phyloP scores from a whole-genome alignment of 2,797 vertebrate genomes.

The Glossophaga mutica region DNA sequence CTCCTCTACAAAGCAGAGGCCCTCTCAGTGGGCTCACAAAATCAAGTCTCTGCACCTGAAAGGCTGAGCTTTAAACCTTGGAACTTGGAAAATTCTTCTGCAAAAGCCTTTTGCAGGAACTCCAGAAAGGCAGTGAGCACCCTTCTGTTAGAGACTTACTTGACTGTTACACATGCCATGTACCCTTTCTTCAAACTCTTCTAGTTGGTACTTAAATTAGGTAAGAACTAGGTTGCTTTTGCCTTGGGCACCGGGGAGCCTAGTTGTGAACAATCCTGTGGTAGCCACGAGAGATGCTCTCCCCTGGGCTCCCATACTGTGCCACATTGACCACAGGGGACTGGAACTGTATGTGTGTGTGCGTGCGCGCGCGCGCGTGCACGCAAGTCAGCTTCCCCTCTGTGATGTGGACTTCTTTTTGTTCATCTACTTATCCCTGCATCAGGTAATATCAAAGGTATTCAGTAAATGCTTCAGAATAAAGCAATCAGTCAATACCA shows the following conservation, averaged over 20 bases:
- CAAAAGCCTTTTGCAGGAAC: neutral
- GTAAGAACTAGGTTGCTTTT: neutral
- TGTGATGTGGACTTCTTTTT: neutral
- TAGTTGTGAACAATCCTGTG: neutral
- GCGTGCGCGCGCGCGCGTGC: too few species aligned
- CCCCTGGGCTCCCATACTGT: neutral
- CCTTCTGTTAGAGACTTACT: neutral
- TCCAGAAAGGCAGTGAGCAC: neutral
- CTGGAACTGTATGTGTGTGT: neutral
- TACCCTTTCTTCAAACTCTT: neutral
- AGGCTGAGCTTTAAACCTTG: neutral
- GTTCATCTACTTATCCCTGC: neutral
- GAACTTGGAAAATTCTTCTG: neutral
- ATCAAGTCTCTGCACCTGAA: neutral
- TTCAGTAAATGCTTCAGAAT: neutral
- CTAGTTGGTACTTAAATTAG: neutral
- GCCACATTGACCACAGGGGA: neutral
- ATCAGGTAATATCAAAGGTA: neutral
- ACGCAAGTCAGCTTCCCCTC: neutral
- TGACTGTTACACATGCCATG: neutral
- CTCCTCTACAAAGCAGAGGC: neutral
- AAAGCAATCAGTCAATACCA: neutral
- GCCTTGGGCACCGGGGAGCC: neutral
- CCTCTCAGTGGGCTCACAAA: neutral
- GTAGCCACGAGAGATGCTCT: neutral